Evolutionary conservation across 2,888 invertebrate species (phyloP).

Genomic region (Drosophila picticornis): DNA sequence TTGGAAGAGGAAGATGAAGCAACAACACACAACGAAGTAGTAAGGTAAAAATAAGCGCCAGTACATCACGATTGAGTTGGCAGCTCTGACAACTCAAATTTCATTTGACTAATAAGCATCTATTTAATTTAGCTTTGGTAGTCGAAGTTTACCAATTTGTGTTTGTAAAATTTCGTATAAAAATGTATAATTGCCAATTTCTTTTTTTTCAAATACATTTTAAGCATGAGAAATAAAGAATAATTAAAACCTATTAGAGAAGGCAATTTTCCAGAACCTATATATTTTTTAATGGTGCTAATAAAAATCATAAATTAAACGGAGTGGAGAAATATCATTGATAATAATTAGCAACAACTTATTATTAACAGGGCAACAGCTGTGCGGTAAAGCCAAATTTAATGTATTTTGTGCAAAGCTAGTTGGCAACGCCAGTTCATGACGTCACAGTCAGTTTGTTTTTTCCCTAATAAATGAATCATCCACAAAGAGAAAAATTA

Average conservation of each 20-base stretch:
- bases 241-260: neutral
- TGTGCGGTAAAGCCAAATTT: constrained; percentile 4
- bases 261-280: neutral
- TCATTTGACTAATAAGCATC: neutral
- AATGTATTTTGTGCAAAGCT: neutral
- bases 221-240: neutral
- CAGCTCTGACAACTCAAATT: constrained; percentile 12
- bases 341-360: neutral
- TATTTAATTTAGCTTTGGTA: neutral
- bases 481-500: constrained; percentile 33
- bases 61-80: constrained; percentile 21
- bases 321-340: neutral
- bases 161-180: neutral
- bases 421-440: constrained; percentile 42
- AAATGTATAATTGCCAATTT: neutral
- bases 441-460: constrained; percentile 70
- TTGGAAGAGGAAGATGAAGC: constrained; percentile 64
- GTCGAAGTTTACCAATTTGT: neutral
- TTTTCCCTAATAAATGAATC: constrained; percentile 60
- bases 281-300: neutral
- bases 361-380: neutral
- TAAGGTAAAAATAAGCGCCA: constrained; percentile 26
- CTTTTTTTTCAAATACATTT: neutral
- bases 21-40: constrained; percentile 60
- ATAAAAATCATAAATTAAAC: neutral